Base-by-base conservation (phyloP, 1,140 invertebrate species). In the Sitobion miscanthi region DNA sequence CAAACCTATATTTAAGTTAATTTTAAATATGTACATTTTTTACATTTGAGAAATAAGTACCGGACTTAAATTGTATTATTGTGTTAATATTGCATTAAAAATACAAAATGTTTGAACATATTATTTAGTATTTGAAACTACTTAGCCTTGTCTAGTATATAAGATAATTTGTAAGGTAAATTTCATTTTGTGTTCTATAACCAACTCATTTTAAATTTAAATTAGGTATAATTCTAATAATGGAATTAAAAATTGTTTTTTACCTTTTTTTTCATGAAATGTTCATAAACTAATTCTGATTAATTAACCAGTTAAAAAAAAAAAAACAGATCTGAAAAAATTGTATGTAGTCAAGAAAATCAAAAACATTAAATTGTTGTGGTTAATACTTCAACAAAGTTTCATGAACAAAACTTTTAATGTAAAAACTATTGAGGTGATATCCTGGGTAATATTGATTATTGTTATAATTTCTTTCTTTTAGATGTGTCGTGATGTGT, bases 381-480 rank as follows among this genome's bases (percentile, higher is more conserved):
- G 38, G 2, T 42, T 42, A 42, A 85, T 30, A 8, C 9, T 38
- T 85, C n/a, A n/a, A 77, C 17, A 6, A 77, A 17, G 62, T n/a
- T 77, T 1, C n/a, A n/a, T 17, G 30, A 45, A 42, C 21, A 83
- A 5, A 45, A 52, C 1, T 89, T 54, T 54, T 54, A 3, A 54
- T 25, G 11, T 49, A 89, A 21, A 89, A 89, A 42, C 49, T 42
- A 2, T 57, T 89, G 20, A 89, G 88, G 52, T 89, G n/a, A 69
- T n/a, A 69, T n/a, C 30, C 62, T 69, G 62, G 57, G 62, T 69
- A 89, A 89, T 90, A 45, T 69, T 90, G 38, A 89, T 57, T 90
- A n/a, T 69, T 90, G 38, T 90, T 69, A 69, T 90, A 62, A 86
- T 85, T 93, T 93, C 1, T 85, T 93, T 93, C 45, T 93, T 93